Evolutionary conservation across 1,140 invertebrate species (phyloP).

Genomic region (Euwallacea similis): DNA sequence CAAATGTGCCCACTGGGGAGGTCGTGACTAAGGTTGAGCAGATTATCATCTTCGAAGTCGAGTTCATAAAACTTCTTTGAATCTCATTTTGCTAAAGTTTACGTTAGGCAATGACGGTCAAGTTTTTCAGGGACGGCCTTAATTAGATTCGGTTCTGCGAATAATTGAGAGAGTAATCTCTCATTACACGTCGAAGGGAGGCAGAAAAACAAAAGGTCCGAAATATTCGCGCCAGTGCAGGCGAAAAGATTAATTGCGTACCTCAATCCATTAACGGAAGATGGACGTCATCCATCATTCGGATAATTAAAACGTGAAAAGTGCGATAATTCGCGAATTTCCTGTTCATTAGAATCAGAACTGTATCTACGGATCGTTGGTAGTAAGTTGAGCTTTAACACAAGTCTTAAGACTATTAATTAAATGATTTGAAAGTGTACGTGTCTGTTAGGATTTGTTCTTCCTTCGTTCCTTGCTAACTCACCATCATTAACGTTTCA

Average conservation of each 20-base stretch:
- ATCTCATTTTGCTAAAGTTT: background rate
- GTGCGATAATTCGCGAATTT: constrained; percentile 27
- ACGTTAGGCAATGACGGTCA: background rate
- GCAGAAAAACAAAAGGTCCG: constrained; percentile 18
- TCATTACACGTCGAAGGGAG: constrained; percentile 8
- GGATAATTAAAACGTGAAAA: constrained; percentile 31
- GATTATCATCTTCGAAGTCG: background rate
- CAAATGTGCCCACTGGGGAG: background rate
- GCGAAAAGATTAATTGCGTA: constrained; percentile 14
- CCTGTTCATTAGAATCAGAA: constrained; percentile 24
- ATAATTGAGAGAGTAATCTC: constrained; percentile 1
- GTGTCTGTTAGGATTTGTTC: background rate
- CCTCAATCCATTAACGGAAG: constrained; percentile 19
- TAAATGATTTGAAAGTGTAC: constrained; percentile 3
- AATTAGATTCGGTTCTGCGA: no score
- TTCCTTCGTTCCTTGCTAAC: background rate
- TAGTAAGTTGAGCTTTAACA: constrained; percentile 5
- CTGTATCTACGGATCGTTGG: constrained; percentile 13
- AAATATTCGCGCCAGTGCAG: constrained; percentile 17
- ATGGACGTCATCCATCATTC: constrained; percentile 18
- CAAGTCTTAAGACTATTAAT: constrained; percentile 8
- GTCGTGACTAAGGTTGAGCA: constrained; percentile 11
- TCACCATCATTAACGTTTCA: no score
- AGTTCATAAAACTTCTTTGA: constrained; percentile 2
- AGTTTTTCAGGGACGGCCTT: background rate